Base-by-base conservation (phyloP, 1,140 invertebrate species). In the Carcinoscorpius rotundicauda region DNA sequence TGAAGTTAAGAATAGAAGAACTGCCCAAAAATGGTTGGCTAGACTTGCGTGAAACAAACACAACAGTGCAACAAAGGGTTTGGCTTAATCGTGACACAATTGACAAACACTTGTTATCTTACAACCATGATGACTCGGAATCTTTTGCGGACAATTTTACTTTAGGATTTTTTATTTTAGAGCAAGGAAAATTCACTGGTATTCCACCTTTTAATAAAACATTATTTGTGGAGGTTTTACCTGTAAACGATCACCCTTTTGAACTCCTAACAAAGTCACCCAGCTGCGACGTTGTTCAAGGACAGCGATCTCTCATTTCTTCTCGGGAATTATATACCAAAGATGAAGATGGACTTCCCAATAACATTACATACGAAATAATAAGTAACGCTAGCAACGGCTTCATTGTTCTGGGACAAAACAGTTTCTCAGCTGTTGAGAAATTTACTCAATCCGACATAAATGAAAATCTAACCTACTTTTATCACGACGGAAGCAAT, bases 171-270 rank as follows among this genome's bases (percentile, higher is more conserved):
- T 70, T 69, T 49, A 62, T 73, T 4, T 51, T 61, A 4, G 68
- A 68, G 51, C 66, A 63, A 5, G 63, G 66, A 9, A 63, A 55
- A n/a, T 8, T 57, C 8, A 64, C 63, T 9, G 69, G 71, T 11
- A 67, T 66, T 10, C 29, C 65, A 10, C 55, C 66, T 4, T 62
- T 66, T 8, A 69, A 69, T 67, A 62, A 60, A 50, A 88, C 86
- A 4, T 82, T 96, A 48, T 83, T 85, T 4, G 84, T 97, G 3
- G 81, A 80, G 6, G 83, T 97, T n/a, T 81, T 82, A 63, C 91
- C 93, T 0, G 85, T 96, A 0, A 97, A 98, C 74, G 93, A 98
- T 77, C 84, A 95, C 75, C 85, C 85, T 3, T 96, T 97, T 73
- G 81, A 82, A 71, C 77, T 96, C 49, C 73, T 88, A 4, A 94